Base-by-base conservation (phyloP, 2,797 vertebrate genomes). In the Darevskia nairensis region DNA sequence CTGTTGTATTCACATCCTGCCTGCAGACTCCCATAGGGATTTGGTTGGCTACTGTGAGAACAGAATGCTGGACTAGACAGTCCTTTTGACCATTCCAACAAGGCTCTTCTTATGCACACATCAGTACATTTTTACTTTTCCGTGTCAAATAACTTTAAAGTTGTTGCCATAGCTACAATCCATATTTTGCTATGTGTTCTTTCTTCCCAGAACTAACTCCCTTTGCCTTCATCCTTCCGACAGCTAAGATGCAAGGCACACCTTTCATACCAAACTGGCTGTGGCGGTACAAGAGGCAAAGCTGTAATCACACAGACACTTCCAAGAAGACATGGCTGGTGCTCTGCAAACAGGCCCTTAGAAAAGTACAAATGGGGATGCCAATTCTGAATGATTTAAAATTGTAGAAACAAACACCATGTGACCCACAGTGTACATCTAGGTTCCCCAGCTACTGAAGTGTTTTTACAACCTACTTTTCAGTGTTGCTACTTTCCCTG, bases 401-500 rank as follows among this genome's bases (percentile, higher is more conserved):
- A 35, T 61, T 19, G 1, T 64, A 59, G 29, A 74, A 55, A 50
- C 15, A 5, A 80, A 68, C 23, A 44, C 29, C 27, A 66, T 8
- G n/a, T 23, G 39, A 41, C 50, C 50, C 8, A 80, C 32, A 46
- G 15, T 77, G 32, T n/a, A 32, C 44, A 55, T 55, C 61, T 55
- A 39, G 44, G 64, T 61, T 72, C 17, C 50, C 46, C 15, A 35
- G 75, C 44, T 21, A 74, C 7, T 27, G 6, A n/a, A 41, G 59
- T 35, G 71, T 64, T 69, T 64, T 69, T 78, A 78, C 74, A 83
- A 39, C 64, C 74, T 72, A 86, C 75, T 61, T 86, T 86, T 25
- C 25, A 6, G 78, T 77, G 76, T 35, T 86, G 35, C 82, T 86
- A 85, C 85, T 91, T 90, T 89, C 82, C 72, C 55, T 46, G 29